Base-by-base conservation (phyloP, 2,113 vertebrate species). In the Uropsilus gracilis region DNA sequence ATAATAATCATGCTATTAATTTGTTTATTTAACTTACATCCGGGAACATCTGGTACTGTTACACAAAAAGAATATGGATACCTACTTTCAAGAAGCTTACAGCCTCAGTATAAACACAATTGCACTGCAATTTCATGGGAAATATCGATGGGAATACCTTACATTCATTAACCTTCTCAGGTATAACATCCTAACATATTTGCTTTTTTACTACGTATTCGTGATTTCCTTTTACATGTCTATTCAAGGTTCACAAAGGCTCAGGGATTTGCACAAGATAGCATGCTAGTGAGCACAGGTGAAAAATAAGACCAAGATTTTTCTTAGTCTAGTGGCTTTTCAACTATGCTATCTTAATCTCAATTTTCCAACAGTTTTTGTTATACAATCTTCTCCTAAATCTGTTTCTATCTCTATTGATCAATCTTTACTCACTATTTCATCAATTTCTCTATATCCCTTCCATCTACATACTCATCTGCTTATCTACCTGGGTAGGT, bases 151-250 rank as follows among this genome's bases (percentile, higher is more conserved):
- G 34, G 11, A 77, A 1, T 1, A 1, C 30, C 34, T 42, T 3
- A 18, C 30, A 16, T 18, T 57, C 44, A 42, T 13, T n/a, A 34
- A 13, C 14, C 8, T 26, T n/a, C 73, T 24, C 68, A 9, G 17
- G 48, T 55, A 55, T 28, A 39, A 46, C 48, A 30, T 24, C 37
- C 18, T 16, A 2, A 28, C 37, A 6, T 3, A 1, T 3, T 8
- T 2, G 30, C 26, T 57, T 22, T 6, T 11, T 14, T 9, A 20
- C 3, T 6, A 9, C 4, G 1, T 48, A 8, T 16, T 55, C 22
- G 32, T 10, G 24, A 24, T 20, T 14, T 17, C 11, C 7, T 30
- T 34, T 50, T 17, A 10, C 8, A 26, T 4, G 0, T 84, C 11
- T 13, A 13, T 22, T 8, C 44, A 86, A 77, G 75, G 66, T 7